These are phyloP conservation scores for Ceratosolen fusciceps DNA, from an alignment of 1,140 invertebrate species.

Conservation along the genomic window DNA sequence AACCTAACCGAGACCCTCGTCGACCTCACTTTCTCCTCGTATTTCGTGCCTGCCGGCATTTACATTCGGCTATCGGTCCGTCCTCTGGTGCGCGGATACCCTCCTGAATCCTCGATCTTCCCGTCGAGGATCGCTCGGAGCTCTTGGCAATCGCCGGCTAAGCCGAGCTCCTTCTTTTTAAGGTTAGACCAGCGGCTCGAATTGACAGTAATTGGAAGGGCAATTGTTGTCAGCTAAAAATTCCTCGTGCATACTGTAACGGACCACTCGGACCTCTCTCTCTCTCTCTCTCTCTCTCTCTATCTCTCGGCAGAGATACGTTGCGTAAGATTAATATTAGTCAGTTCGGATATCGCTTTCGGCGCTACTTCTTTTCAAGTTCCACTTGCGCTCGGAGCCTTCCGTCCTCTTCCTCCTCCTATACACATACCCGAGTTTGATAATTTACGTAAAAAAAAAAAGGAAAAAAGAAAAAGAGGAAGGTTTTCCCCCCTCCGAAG, in stretches of 20 bases:
- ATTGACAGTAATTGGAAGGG: constrained; percentile 11
- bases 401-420: too few relatives aligned
- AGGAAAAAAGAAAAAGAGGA: not conserved
- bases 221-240: not conserved
- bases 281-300: too few relatives aligned
- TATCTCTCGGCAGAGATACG: not conserved
- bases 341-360: not conserved
- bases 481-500: too few relatives aligned
- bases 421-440: too few relatives aligned
- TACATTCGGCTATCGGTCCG: not conserved
- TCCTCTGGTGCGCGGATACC: not conserved
- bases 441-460: too few relatives aligned
- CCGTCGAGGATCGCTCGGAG: not conserved
- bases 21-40: constrained; percentile 19
- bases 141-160: not conserved
- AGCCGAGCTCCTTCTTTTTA: not conserved
- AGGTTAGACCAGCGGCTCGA: not conserved
- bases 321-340: not conserved
- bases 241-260: not conserved
- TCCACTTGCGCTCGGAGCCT: not conserved
- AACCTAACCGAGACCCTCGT: constrained; percentile 51
- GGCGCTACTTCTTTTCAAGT: not conserved
- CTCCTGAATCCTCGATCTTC: not conserved
- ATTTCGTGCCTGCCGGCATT: not conserved
- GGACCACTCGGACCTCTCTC: not conserved